Percentiles rank a stretch among this genome's conserved stretches.
phyloP scores from a whole-genome alignment of 2,113 vertebrate genomes.

The Eudyptes chrysolophus region DNA sequence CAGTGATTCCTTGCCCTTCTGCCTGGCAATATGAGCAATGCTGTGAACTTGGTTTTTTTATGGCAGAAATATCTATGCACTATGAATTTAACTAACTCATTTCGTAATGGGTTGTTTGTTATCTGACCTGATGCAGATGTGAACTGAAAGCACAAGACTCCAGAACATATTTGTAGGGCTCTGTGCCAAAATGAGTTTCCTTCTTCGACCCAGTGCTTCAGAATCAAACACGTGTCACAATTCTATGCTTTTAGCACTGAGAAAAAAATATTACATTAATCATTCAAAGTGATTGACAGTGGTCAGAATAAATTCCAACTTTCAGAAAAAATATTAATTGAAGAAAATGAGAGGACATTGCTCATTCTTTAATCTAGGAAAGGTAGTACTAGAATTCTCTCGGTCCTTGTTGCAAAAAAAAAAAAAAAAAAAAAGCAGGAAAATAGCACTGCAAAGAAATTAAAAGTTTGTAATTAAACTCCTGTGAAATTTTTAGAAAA shows the following conservation, averaged over 20 bases:
- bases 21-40: not conserved
- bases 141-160: not conserved
- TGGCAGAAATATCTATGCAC: not conserved
- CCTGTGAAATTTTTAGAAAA: not conserved
- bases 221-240: not conserved
- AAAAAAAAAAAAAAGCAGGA: not conserved
- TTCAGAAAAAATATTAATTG: not conserved
- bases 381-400: not conserved
- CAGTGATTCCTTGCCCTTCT: not conserved
- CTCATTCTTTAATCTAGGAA: not conserved
- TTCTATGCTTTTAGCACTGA: not conserved
- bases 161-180: not conserved
- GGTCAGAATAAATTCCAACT: not conserved
- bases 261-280: not conserved
- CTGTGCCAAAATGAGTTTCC: not conserved
- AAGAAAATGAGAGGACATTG: not conserved
- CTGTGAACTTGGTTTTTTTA: not conserved
- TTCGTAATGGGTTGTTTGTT: not conserved
- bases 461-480: not conserved
- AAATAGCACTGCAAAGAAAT: not conserved
- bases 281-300: not conserved
- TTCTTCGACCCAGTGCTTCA: not conserved
- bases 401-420: not conserved
- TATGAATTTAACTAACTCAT: not conserved
- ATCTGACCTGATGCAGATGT: not conserved